Percentiles rank a stretch among this genome's conserved stretches.
phyloP scores from a whole-genome alignment of 1,140 invertebrate genomes.

The Yoshiicerus persimilis region DNA sequence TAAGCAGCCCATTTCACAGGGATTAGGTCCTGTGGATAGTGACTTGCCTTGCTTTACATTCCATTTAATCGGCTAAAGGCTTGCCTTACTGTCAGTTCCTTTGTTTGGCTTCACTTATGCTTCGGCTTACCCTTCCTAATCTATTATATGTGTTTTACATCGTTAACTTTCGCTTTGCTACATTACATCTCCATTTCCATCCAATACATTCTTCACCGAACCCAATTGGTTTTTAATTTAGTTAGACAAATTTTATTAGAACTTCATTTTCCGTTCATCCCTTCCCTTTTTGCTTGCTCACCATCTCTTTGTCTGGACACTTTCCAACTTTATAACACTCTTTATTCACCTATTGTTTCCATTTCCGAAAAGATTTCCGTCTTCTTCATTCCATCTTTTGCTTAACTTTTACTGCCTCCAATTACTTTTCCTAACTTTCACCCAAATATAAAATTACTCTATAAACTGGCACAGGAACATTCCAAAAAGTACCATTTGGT shows the following conservation, averaged over 20 bases:
- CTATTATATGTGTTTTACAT: background rate
- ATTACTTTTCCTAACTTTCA: too few relatives aligned
- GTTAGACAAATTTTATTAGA: constrained; percentile 51
- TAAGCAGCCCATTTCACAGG: background rate
- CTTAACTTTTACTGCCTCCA: background rate
- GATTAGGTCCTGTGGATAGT: background rate
- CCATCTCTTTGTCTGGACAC: background rate
- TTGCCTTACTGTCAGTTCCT: background rate
- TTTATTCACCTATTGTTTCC: background rate
- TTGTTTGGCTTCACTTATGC: background rate
- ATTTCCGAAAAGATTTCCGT: background rate
- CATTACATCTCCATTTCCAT: constrained; percentile 4
- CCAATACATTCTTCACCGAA: constrained; percentile 45
- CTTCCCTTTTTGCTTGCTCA: background rate
- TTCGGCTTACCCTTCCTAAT: background rate
- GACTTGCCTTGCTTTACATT: background rate
- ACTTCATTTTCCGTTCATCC: constrained; percentile 39
- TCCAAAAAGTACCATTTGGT: too few relatives aligned
- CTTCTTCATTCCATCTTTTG: background rate
- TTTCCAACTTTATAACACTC: background rate
- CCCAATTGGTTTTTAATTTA: constrained; percentile 50
- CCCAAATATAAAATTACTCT: too few relatives aligned
- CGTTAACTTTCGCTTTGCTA: constrained; percentile 14
- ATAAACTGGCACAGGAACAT: too few relatives aligned
- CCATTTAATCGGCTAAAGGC: background rate